Percentiles rank a stretch among this genome's conserved stretches.
phyloP scores from a whole-genome alignment of 2,113 vertebrate species.

The Philantomba maxwellii region DNA sequence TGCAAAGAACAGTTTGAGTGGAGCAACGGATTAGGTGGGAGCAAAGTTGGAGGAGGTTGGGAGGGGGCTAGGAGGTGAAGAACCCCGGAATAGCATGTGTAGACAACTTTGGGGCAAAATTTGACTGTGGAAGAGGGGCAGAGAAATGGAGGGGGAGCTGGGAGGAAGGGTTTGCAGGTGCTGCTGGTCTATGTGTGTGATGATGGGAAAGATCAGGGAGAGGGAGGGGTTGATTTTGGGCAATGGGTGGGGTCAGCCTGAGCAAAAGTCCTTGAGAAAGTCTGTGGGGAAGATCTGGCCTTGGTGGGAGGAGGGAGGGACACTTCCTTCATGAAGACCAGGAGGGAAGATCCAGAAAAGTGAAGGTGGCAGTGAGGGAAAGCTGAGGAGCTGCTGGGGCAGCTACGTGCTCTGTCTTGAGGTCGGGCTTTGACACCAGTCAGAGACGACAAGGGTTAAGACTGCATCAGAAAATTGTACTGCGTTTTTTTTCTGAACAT shows the following conservation, averaged over 20 bases:
- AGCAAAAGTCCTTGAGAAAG: not conserved
- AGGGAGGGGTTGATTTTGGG: not conserved
- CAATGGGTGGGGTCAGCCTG: not conserved
- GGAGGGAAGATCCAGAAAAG: not conserved
- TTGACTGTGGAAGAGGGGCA: not conserved
- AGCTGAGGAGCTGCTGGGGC: not conserved
- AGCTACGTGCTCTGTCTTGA: not conserved
- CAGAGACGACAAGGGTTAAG: slow-evolving; percentile 52
- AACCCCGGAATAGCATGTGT: not conserved
- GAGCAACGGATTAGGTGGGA: not conserved
- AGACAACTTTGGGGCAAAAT: not conserved
- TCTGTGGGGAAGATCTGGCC: not conserved
- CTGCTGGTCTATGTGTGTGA: not conserved
- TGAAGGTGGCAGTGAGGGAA: not conserved
- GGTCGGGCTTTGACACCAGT: not conserved
- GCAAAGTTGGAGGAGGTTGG: not conserved
- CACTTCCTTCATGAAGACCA: not conserved
- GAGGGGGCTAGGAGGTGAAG: not conserved
- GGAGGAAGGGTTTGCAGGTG: not conserved
- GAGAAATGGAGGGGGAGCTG: not conserved
- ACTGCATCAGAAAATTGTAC: slow-evolving; percentile 60
- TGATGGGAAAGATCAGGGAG: not conserved
- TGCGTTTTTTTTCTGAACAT: slow-evolving; percentile 45
- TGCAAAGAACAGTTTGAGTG: not conserved
- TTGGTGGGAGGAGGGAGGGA: not conserved